These are phyloP conservation scores for Sula dactylatra DNA, from an alignment of 2,113 vertebrate genomes.

Conservation along the genomic window DNA sequence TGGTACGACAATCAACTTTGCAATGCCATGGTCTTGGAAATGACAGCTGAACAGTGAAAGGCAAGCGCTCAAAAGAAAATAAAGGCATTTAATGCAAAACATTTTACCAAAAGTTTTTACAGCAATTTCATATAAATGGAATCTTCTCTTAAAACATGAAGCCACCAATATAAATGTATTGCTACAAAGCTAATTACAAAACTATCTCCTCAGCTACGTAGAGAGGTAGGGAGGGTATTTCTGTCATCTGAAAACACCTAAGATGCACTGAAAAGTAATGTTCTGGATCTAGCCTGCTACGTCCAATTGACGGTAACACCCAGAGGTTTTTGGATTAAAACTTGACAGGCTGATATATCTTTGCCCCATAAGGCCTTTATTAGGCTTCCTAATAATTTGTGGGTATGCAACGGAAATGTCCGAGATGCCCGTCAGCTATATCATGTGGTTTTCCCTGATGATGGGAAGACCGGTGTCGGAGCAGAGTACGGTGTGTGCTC, in stretches of 20 bases:
- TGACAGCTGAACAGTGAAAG: not conserved
- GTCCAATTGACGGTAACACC: not conserved
- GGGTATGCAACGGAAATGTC: not conserved
- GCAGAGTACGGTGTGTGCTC: not conserved
- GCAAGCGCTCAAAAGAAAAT: slow-evolving; percentile 14
- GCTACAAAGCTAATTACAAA: slow-evolving; percentile 36
- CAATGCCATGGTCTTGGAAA: not conserved
- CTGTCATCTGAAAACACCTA: not conserved
- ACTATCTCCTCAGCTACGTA: not conserved
- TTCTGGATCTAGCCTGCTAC: not conserved
- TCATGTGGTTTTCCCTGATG: not conserved
- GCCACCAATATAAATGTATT: not conserved
- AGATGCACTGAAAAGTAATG: not conserved
- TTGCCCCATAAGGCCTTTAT: not conserved
- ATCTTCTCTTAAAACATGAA: not conserved
- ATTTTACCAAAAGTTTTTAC: slow-evolving; percentile 6
- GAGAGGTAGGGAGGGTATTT: not conserved
- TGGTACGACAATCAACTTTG: not conserved
- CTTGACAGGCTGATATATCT: not conserved
- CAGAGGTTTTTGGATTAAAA: not conserved
- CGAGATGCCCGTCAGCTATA: not conserved
- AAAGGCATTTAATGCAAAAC: slow-evolving; percentile 52
- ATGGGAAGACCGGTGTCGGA: not conserved
- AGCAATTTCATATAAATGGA: slow-evolving; percentile 20
- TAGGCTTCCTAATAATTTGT: not conserved